Base-by-base conservation (phyloP, 2,113 vertebrate species). In the Neopipo cinnamomea region DNA sequence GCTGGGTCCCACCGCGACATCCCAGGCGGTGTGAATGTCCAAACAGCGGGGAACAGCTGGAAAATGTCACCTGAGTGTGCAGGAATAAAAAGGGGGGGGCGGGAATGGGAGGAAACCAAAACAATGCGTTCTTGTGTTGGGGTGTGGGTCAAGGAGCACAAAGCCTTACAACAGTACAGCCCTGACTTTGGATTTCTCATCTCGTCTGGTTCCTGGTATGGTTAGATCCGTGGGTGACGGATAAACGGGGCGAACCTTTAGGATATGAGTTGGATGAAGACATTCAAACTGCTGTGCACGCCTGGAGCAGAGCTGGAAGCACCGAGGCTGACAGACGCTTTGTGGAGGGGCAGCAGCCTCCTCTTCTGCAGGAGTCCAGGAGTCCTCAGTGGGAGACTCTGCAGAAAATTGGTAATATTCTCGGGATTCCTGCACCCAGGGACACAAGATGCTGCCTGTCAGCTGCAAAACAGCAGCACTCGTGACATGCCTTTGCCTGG, bases 221-320 rank as follows among this genome's bases (percentile, higher is more conserved):
- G 72, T 17, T 30, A 3, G 25, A 20, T 55, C 47, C 15, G 23
- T 11, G 31, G 27, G 30, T 47, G 88, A 6, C 3, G 12, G 50
- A 4, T 12, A 23, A 65, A n/a, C 11, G 3, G 59, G n/a, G 14
- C 8, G 47, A 75, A 5, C 42, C 58, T 63, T 46, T 2, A 12
- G 81, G 42, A 2, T 8, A 0, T 1, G 9, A 15, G 39, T 78
- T 63, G 2, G 2, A 4, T 28, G 61, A 22, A 31, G 55, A 2
- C 13, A 11, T 31, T 30, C 33, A 6, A 49, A 44, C 2, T 11
- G 35, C 53, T 15, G 53, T 6, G 2, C 15, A 7, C 9, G 2
- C 33, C 30, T 8, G 74, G 33, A 18, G 37, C 42, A 0, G 56
- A 23, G 78, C 68, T 73, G 61, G 47, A 19, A 39, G 66, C 25